Evolutionary conservation across 1,140 invertebrate species (phyloP), one percentile per base, ranked within the genome.

Genomic region (Lucilia cuprina): DNA sequence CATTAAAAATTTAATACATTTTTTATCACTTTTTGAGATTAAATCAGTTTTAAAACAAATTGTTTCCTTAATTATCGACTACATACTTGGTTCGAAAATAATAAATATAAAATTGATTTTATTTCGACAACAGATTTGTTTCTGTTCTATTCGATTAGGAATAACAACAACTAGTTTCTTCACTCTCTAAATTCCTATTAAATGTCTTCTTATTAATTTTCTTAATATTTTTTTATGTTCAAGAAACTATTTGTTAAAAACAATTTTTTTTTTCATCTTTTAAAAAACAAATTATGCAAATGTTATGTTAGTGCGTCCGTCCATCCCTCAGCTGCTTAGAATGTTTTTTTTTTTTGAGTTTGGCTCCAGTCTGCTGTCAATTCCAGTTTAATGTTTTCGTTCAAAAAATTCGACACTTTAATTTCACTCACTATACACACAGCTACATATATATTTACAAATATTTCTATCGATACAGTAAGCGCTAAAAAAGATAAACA

Each of bases 351-450:
- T 7, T 75, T 12, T 78, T 78, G 25, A 17, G n/a, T 47, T 19
- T 49, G 77, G 77, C 77, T 80, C 77, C 77, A 80, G 77, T 80
- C 77, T 12, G 41, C 77, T 25, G 41, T 50, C 19, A 80, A 80
- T 80, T 50, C 77, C 41, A 49, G 77, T 80, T 80, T 80, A 12
- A 49, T 80, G 10, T 70, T 80, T 49, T 25, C n/a, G 47, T 21
- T n/a, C 8, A 80, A 80, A 70, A 70, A 70, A 14, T 60, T 60
- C 17, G 50, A 21, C 17, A 70, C 5, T 70, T 70, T 21, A 70
- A 70, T 70, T 70, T 70, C 65, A 17, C 50, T 55, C 41, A 41
- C 41, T 41, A 2, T 10, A 41, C 7, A 41, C 41, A 41, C 41
- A 41, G 41, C 25, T 30, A 30, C 25, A 30, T 3, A 30, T 3